These are phyloP conservation scores for Corythornis madagascariensis DNA, from an alignment of 2,113 vertebrate species.

Conservation along the genomic window DNA sequence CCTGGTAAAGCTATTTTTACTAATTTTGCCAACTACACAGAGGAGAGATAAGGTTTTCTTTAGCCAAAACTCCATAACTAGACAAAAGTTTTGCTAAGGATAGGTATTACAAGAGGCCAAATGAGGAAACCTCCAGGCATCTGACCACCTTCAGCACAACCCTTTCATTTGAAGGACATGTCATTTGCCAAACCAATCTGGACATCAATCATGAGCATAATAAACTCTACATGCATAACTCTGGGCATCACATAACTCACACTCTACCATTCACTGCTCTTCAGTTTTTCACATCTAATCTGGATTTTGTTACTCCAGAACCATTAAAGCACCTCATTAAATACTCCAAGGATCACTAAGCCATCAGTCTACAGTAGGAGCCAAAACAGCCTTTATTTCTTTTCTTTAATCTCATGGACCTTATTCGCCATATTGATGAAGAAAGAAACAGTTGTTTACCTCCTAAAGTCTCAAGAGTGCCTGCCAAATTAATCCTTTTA, in stretches of 20 bases:
- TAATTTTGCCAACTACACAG: fast-evolving
- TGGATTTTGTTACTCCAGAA: conserved; percentile 47
- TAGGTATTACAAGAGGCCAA: background rate
- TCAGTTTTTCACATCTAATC: conserved; percentile 19
- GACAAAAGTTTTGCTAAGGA: background rate
- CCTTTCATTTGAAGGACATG: background rate
- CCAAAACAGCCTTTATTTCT: conserved; percentile 75
- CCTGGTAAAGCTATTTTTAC: background rate
- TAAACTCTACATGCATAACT: background rate
- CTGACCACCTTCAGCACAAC: background rate
- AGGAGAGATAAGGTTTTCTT: background rate
- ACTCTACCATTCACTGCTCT: background rate
- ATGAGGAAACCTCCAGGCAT: background rate
- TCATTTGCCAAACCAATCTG: background rate
- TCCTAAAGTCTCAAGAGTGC: conserved; percentile 77
- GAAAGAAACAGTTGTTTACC: conserved; percentile 83
- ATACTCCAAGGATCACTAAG: conserved; percentile 66
- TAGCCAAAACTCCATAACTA: background rate
- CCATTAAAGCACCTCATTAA: conserved; percentile 41
- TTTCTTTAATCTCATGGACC: conserved; percentile 76
- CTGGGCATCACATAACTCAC: background rate
- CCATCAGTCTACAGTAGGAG: conserved; percentile 70
- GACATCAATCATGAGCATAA: background rate
- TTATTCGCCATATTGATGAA: conserved; percentile 82
- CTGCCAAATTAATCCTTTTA: conserved; percentile 82